These are phyloP conservation scores for Rhyacichthys aspro DNA, from an alignment of 2,797 vertebrate genomes.

Conservation along the genomic window DNA sequence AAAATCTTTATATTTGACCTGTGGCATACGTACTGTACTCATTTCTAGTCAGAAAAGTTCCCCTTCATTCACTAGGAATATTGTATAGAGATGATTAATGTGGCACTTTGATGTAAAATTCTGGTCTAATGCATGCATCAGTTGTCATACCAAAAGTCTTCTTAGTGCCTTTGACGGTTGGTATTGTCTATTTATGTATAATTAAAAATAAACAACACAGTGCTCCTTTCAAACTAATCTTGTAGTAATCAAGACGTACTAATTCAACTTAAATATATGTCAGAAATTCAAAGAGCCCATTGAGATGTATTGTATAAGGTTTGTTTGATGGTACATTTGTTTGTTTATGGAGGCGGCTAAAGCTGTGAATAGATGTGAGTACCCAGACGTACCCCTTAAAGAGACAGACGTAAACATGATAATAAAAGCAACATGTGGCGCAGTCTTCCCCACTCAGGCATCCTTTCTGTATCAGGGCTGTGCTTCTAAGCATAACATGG, in stretches of 20 bases:
- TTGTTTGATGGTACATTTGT: conserved; percentile 37
- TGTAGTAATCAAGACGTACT: conserved; percentile 19
- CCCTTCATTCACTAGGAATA: no score
- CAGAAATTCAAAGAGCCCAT: conserved; percentile 10
- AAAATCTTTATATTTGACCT: no score
- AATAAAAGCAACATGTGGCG: conserved; percentile 69
- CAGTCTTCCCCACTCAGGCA: no score
- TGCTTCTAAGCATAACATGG: conserved; percentile 53
- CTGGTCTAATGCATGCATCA: not conserved
- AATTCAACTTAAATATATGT: conserved; percentile 26
- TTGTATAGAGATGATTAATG: no score
- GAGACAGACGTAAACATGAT: conserved; percentile 68
- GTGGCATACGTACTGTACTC: no score
- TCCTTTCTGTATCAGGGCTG: conserved; percentile 54
- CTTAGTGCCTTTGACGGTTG: not conserved
- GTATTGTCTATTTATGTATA: conserved; percentile 9
- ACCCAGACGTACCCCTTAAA: conserved; percentile 50
- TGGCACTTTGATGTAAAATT: no score
- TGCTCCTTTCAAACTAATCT: conserved; percentile 9
- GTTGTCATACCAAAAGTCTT: not conserved
- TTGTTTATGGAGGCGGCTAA: conserved; percentile 56
- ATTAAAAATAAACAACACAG: conserved; percentile 17
- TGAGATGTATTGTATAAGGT: conserved; percentile 27
- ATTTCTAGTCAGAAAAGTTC: no score
- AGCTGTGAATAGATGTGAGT: conserved; percentile 45